These are phyloP conservation scores for Drosophila erecta DNA, from an alignment of 1,140 invertebrate species.

Conservation along the genomic window DNA sequence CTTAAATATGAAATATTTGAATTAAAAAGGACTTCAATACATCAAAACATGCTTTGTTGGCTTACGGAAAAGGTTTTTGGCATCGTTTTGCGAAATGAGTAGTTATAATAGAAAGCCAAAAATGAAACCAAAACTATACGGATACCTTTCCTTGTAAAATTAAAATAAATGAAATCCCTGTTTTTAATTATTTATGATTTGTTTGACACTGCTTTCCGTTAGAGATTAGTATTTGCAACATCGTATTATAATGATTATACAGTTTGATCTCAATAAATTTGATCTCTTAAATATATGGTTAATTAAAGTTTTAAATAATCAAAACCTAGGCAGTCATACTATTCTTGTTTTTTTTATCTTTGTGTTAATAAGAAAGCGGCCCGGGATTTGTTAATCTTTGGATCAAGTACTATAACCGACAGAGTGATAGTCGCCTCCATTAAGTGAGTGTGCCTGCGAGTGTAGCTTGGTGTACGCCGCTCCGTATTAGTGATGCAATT, in stretches of 20 bases:
- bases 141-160: no score
- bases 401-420: not conserved
- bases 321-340: not conserved
- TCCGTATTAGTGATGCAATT: constrained; percentile 68
- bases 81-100: constrained; percentile 8
- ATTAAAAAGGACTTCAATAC: constrained; percentile 16
- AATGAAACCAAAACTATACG: no score
- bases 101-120: not conserved
- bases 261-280: no score
- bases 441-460: constrained; percentile 25
- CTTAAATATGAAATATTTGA: constrained; percentile 52
- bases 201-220: no score
- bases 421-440: constrained; percentile 30
- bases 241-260: no score
- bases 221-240: no score
- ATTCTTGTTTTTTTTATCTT: not conserved
- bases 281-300: no score
- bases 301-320: no score
- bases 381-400: not conserved
- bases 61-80: constrained; percentile 11
- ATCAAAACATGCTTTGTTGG: constrained; percentile 17
- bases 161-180: no score
- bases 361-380: not conserved
- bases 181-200: no score
- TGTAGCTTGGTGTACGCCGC: constrained; percentile 59